Base-by-base conservation (phyloP, 2,797 vertebrate species). In the Sebastes melanostomus region DNA sequence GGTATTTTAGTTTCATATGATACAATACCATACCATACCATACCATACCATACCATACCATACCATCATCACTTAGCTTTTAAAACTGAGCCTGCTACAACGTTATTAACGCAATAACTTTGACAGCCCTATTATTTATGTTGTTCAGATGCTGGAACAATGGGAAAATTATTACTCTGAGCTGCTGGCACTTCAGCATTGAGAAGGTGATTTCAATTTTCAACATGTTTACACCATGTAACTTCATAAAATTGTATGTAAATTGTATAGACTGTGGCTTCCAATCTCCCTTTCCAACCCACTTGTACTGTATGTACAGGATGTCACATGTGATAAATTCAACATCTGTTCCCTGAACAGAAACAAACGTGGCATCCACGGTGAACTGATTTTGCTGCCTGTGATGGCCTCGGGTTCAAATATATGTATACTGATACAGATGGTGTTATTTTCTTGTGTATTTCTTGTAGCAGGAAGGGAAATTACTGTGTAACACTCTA, bases 401-500 rank as follows among this genome's bases (percentile, higher is more conserved):
- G 77, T 42, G 80, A 79, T 62, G n/a, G 10, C 66, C 81, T 87
- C 20, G 11, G 75, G 69, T 87, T 90, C 54, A 88, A 83, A 85
- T 69, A 29, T 30, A 66, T 42, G 25, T 62, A 56, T 77, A 32
- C 22, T 81, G 61, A 80, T 72, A 76, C 80, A 91, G 65, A 92
- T 87, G 87, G 81, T 55, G 83, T 66, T 83, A 83, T 90, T 93
- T 89, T 88, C 77, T 81, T 82, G 80, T 88, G 76, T 78, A 69
- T 87, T 85, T 81, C 66, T 90, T 89, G 68, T 72, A 85, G 81
- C 75, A 83, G 66, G 52, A 86, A 69, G 77, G 78, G 50, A 91
- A 88, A 91, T 91, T 86, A 84, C 74, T 38, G 68, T 85, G 81
- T 90, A 93, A 94, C 82, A 89, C 80, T 89, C 73, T 78, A 82